These are phyloP conservation scores for Crotalus horridus DNA, from an alignment of 2,113 vertebrate genomes.

Conservation along the genomic window DNA sequence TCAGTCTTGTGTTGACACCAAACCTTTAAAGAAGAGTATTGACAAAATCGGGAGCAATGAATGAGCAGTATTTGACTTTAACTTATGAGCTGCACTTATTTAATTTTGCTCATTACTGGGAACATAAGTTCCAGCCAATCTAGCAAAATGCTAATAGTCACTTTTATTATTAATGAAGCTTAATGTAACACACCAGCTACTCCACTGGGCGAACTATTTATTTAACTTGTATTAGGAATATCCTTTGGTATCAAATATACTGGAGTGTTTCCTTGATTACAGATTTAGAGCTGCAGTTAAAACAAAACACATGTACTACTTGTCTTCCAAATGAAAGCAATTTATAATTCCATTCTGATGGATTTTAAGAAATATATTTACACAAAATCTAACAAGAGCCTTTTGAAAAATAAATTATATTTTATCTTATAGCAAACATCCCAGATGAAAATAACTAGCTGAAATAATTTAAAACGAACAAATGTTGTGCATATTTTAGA, in stretches of 20 bases:
- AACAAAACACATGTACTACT: slow-evolving; percentile 35
- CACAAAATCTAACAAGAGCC: background rate
- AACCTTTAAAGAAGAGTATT: slow-evolving; percentile 76
- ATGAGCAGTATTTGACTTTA: slow-evolving; percentile 82
- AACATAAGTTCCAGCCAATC: slow-evolving; percentile 58
- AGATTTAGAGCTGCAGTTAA: slow-evolving; percentile 54
- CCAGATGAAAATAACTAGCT: background rate
- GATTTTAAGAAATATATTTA: slow-evolving; percentile 26
- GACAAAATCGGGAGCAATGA: slow-evolving; percentile 75
- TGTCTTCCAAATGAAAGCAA: background rate
- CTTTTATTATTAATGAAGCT: slow-evolving; percentile 69
- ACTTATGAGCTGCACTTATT: slow-evolving; percentile 82
- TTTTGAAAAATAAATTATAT: background rate
- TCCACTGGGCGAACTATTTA: slow-evolving; percentile 50
- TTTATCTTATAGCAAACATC: slow-evolving; percentile 11
- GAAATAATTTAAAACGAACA: background rate
- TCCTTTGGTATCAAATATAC: slow-evolving; percentile 51
- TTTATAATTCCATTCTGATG: slow-evolving; percentile 19
- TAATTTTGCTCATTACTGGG: slow-evolving; percentile 68
- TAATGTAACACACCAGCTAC: slow-evolving; percentile 40
- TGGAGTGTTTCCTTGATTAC: slow-evolving; percentile 50
- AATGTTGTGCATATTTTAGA: background rate
- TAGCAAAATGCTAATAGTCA: slow-evolving; percentile 57
- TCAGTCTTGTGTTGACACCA: slow-evolving; percentile 73
- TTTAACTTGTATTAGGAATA: slow-evolving; percentile 55